Base-by-base conservation (phyloP, 2,113 vertebrate species). In the Setophaga petechia region DNA sequence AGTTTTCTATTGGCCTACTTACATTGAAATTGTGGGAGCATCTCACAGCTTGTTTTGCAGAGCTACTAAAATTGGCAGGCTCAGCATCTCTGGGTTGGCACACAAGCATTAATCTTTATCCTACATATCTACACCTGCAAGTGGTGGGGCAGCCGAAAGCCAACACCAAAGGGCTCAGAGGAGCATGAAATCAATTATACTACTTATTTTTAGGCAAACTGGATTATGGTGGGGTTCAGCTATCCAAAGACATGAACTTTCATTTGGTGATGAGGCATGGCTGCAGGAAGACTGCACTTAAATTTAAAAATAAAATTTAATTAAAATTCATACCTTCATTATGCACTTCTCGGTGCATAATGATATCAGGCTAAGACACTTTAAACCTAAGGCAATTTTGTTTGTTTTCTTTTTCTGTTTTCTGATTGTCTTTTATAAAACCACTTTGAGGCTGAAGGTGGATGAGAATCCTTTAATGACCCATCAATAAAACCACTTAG, bases 401-500 rank as follows among this genome's bases (percentile, higher is more conserved):
- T 90, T 41, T 41, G 23, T 17, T 11, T 8, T 35, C 1, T 30
- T 33, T 35, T n/a, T 41, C 37, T 37, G 37, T 43, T 57, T 55
- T 6, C 57, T 30, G 28, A 13, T 78, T 81, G 30, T 52, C 24
- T 65, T 81, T 91, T 84, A 20, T 72, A 71, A 92, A 84, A 81
- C 44, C 17, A 68, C 76, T 95, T 73, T 81, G 25, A 68, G 44
- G 28, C 55, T 77, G 72, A 78, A 90, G 72, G 68, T 92, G 65
- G 47, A 86, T 84, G n/a, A 79, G 87, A 78, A 86, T 88, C 65
- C 52, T 93, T 92, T 94, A 94, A 94, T 63, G 73, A 86, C 6
- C 41, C 63, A 81, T 90, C 68, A 94, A 63, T 90, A 86, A 90
- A 92, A 75, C 68, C 76, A 87, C 90, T 96, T 96, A 89, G 87